Percentiles rank a stretch among this genome's conserved stretches.
Evolutionary conservation across 2,888 invertebrate species (phyloP).

Genomic region (Drosophila anomelani): DNA sequence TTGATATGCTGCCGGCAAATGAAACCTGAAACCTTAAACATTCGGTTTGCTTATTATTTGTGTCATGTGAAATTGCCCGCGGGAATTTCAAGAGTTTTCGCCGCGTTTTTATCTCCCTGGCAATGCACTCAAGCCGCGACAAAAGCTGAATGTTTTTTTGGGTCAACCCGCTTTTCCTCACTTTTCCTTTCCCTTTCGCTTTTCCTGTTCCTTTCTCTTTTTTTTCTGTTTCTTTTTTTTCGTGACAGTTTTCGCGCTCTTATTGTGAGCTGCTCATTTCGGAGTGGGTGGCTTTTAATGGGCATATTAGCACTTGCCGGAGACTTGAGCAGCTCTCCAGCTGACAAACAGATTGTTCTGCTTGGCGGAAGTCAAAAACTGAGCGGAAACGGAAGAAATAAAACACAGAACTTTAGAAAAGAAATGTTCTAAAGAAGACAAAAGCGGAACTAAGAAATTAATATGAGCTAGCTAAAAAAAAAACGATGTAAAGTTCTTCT

Average conservation of each 20-base stretch:
- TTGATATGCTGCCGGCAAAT: not conserved
- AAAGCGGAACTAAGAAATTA: conserved; percentile 2
- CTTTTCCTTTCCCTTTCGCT: conserved; percentile 4
- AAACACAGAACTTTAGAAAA: conserved; percentile 1
- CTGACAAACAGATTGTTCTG: conserved; percentile 25
- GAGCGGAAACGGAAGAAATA: conserved; percentile 8
- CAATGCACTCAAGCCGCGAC: conserved; percentile 30
- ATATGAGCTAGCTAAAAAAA: not conserved
- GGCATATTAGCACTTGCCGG: conserved; percentile 57
- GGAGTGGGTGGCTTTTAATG: conserved; percentile 41
- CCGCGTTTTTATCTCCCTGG: conserved; percentile 35
- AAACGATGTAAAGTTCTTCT: not conserved
- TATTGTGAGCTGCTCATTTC: conserved; percentile 36
- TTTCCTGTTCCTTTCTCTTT: conserved; percentile 3
- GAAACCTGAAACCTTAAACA: conserved; percentile 6
- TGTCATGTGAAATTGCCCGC: conserved; percentile 15
- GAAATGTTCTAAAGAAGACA: conserved; percentile 10
- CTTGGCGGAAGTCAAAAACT: conserved; percentile 24
- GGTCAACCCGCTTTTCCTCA: conserved; percentile 36
- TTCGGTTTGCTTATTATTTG: not conserved
- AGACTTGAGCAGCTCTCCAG: conserved; percentile 23
- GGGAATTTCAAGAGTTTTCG: conserved; percentile 18
- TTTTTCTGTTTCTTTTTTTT: conserved; percentile 8
- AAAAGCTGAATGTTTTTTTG: conserved; percentile 50
- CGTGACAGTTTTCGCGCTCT: conserved; percentile 31